A percentile compares a stretch with the other conserved stretches of the same genome.
Conservation (phyloP, 2,113 vertebrate species). For the Silurus meridionalis region DNA sequence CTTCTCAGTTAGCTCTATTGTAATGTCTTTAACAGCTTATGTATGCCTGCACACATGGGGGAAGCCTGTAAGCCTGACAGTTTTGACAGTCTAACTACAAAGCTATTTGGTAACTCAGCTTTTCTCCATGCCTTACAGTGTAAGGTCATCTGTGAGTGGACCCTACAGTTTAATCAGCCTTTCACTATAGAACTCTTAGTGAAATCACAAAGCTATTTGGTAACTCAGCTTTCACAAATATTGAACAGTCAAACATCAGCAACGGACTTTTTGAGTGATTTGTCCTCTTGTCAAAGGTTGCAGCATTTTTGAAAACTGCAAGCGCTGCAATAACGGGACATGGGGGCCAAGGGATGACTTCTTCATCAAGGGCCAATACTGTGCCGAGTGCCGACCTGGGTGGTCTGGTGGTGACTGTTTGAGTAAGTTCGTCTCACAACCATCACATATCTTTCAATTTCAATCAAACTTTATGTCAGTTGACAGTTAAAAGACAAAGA, state of each 20-base stretch:
- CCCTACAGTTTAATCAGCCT: no score
- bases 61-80: neutral
- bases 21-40: slow-evolving; percentile 17
- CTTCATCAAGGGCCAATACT: slow-evolving; percentile 90
- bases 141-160: no score
- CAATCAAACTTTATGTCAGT: neutral
- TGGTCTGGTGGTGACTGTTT: slow-evolving; percentile 97
- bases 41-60: neutral
- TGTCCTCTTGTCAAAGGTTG: slow-evolving; percentile 65
- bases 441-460: slow-evolving; percentile 24
- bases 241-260: neutral
- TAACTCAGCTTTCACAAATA: neutral
- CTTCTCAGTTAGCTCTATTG: neutral
- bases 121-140: no score
- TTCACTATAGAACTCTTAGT: no score
- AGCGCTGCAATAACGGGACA: slow-evolving; percentile 91
- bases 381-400: slow-evolving; percentile 88
- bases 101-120: no score
- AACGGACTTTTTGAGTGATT: neutral
- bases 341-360: slow-evolving; percentile 92
- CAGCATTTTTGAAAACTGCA: slow-evolving; percentile 98
- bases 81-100: no score
- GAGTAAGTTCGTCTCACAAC: slow-evolving; percentile 77
- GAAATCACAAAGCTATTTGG: no score
- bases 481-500: neutral